Percentiles rank a stretch among this genome's conserved stretches.
Evolutionary conservation across 2,888 invertebrate species (phyloP).

Genomic region (Tetranychus piercei): DNA sequence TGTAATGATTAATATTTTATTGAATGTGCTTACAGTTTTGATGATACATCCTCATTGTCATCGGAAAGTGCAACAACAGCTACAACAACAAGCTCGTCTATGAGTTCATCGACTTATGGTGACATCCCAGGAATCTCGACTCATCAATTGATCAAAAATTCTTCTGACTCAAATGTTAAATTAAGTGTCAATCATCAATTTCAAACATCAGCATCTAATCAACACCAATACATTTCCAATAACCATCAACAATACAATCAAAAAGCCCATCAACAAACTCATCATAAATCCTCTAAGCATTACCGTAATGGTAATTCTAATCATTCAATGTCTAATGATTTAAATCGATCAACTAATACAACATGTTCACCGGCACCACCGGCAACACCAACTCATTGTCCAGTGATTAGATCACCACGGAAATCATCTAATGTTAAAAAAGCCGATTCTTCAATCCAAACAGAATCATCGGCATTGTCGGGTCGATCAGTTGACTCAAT

Average conservation of each 20-base stretch:
- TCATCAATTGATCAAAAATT: background rate
- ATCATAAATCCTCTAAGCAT: background rate
- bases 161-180: background rate
- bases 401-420: conserved; percentile 15
- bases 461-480: conserved; percentile 32
- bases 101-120: conserved; percentile 17
- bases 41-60: conserved; percentile 19
- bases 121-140: background rate
- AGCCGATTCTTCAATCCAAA: conserved; percentile 40
- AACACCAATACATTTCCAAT: background rate
- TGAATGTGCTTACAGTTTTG: conserved; percentile 14
- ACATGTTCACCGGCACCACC: background rate
- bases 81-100: conserved; percentile 20
- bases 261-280: conserved; percentile 1
- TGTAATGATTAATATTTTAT: background rate
- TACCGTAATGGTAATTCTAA: background rate
- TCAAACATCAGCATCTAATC: conserved; percentile 6
- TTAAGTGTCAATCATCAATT: background rate
- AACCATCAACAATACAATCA: conserved; percentile 15
- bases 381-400: background rate
- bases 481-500: background rate
- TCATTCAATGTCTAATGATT: background rate
- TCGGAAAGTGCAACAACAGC: conserved; percentile 19
- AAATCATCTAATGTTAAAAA: conserved; percentile 32
- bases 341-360: background rate